Conservation (phyloP, 2,888 invertebrate species). For the Temnothorax unifasciatus region DNA sequence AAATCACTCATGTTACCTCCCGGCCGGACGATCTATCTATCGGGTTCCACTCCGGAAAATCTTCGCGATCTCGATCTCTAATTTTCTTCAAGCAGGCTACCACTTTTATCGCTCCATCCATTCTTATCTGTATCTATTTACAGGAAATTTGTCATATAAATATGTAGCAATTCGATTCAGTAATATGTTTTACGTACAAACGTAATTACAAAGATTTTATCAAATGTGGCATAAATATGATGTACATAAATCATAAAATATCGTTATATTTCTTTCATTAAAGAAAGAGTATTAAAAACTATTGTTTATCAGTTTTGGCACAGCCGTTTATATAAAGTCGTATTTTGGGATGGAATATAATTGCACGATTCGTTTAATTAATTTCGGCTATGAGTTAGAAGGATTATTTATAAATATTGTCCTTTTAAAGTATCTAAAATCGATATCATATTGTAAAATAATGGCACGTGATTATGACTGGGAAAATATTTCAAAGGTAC, state of each 20-base stretch:
- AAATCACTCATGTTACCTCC: slow-evolving; percentile 57
- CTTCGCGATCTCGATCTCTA: slow-evolving; percentile 39
- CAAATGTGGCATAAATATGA: neutral
- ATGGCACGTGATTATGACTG: slow-evolving; percentile 46
- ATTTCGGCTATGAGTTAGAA: slow-evolving; percentile 6
- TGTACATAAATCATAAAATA: neutral
- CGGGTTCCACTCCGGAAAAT: neutral
- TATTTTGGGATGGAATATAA: neutral
- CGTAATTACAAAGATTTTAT: neutral
- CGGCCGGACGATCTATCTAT: slow-evolving; percentile 13
- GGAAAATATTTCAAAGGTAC: slow-evolving; percentile 43
- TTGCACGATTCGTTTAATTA: slow-evolving; percentile 25
- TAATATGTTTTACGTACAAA: neutral
- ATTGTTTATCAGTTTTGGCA: neutral
- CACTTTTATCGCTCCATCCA: slow-evolving; percentile 2
- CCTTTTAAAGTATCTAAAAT: slow-evolving; percentile 39
- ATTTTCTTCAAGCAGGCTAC: slow-evolving; percentile 14
- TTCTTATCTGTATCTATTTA: slow-evolving; percentile 6
- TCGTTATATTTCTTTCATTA: neutral
- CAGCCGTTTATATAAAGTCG: neutral
- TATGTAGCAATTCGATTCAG: neutral
- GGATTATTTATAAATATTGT: slow-evolving; percentile 29
- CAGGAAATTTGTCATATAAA: slow-evolving; percentile 20
- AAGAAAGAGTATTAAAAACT: neutral
- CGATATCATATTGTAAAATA: slow-evolving; percentile 45